Base-by-base conservation (phyloP, 2,888 invertebrate genomes). In the Pollenia labialis region DNA sequence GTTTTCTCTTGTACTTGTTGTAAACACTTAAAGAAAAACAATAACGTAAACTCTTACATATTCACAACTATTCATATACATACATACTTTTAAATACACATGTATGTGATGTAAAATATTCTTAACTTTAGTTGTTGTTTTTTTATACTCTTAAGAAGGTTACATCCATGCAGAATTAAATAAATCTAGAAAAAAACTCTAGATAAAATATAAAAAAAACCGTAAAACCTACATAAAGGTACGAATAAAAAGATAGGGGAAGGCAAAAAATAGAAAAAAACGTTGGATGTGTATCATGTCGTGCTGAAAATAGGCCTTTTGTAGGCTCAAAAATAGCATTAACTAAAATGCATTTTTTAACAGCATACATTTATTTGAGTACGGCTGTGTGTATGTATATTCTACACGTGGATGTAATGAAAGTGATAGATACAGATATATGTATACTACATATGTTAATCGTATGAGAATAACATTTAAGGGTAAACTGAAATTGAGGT, bases 261-360 rank as follows among this genome's bases (percentile, higher is more conserved):
- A 4, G 32, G 0, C 4, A 32, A 32, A 32, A 32, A 32, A 32
- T 6, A 6, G 0, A 32, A 32, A 32, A 6, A 4, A 32, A 32
- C 4, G 32, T 32, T 32, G 44, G 10, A 10, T 54, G 44, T 16
- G 16, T 46, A 12, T 54, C 32, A 32, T 32, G 4, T 32, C 32
- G n/a, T 64, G 66, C 48, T 56, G 44, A 54, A 62, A 80, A 71
- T 54, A 80, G 75, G 18, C 18, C 32, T 81, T 74, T 83, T 72
- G 44, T 81, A 80, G 76, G 76, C 84, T 80, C 52, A 76, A 60
- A 81, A 54, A 76, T 62, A 87, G 48, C 66, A 75, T 86, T 86
- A 84, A 81, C 44, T 81, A 48, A 72, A 76, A 71, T 75, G 75
- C 76, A 71, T 54, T 74, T 68, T 75, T 75, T 50, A 77, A 50